These are phyloP conservation scores for Brachypodius melanocephalos DNA, from an alignment of 2,113 vertebrate species.

Conservation along the genomic window DNA sequence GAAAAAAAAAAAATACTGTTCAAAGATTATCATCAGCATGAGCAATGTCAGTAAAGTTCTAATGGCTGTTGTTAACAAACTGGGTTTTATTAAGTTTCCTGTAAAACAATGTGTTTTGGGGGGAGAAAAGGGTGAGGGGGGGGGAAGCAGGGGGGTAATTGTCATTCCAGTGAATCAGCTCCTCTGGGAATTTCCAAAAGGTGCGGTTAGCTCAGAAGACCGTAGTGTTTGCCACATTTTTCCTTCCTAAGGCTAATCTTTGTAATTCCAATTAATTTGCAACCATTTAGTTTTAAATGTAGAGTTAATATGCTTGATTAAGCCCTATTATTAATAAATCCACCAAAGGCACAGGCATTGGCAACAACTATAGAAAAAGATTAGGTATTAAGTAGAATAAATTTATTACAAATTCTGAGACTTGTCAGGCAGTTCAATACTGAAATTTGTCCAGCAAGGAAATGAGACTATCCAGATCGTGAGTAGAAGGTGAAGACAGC, in stretches of 20 bases:
- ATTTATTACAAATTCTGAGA: neutral
- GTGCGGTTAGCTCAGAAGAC: constrained; percentile 28
- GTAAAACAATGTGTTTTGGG: constrained; percentile 38
- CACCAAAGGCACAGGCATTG: neutral
- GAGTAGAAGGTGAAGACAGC: neutral
- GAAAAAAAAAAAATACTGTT: neutral
- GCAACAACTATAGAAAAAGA: neutral
- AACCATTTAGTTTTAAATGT: constrained; percentile 24
- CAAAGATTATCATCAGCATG: neutral
- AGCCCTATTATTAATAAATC: neutral
- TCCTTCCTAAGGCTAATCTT: constrained; percentile 50
- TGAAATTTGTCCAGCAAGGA: neutral
- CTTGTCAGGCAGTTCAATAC: neutral
- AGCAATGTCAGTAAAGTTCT: constrained; percentile 39
- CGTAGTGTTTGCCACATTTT: constrained; percentile 29
- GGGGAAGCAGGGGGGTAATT: neutral
- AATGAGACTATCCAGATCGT: neutral
- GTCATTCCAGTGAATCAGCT: constrained; percentile 63
- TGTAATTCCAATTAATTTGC: constrained; percentile 44
- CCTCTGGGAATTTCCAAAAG: constrained; percentile 63
- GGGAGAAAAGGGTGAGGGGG: neutral
- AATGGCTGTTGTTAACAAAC: constrained; percentile 47
- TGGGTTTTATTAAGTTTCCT: constrained; percentile 48
- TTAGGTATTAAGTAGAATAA: constrained; percentile 4
- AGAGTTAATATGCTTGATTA: constrained; percentile 35